These are phyloP conservation scores for Paralvinella palmiformis DNA, from an alignment of 1,140 invertebrate genomes.

Conservation along the genomic window DNA sequence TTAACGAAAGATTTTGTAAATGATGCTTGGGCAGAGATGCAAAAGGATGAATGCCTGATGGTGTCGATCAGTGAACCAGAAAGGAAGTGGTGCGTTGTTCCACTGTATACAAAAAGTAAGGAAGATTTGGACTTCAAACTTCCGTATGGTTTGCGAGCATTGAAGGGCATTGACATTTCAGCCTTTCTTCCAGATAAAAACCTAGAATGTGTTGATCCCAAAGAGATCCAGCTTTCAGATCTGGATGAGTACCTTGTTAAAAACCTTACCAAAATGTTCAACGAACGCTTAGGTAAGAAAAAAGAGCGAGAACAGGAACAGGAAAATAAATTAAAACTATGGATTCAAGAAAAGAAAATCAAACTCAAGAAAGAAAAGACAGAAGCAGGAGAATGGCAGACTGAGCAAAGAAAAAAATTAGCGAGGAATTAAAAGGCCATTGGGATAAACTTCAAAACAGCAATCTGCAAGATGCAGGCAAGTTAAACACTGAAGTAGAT, in stretches of 20 bases:
- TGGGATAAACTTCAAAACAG: too few relatives aligned
- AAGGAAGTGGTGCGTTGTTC: conserved; percentile 11
- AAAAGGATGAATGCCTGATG: conserved; percentile 6
- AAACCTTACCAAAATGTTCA: neutral
- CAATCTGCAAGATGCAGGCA: too few relatives aligned
- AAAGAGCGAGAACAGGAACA: neutral
- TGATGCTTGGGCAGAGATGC: conserved; percentile 3
- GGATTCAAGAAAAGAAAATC: neutral
- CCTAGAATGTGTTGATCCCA: neutral
- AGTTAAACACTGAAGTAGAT: too few relatives aligned
- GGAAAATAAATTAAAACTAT: neutral
- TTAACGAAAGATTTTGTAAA: neutral
- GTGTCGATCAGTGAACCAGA: neutral
- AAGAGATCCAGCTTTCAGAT: neutral
- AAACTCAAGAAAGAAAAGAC: neutral
- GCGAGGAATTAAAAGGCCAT: too few relatives aligned
- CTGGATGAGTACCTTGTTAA: neutral
- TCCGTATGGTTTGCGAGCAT: neutral
- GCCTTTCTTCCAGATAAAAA: neutral
- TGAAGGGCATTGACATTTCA: neutral
- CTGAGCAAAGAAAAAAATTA: neutral
- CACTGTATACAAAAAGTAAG: neutral
- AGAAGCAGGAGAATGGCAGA: neutral
- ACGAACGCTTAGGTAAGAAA: neutral
- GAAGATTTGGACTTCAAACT: neutral